phyloP scores from a whole-genome alignment of 2,797 vertebrate genomes.

The Phalloptychus januarius region DNA sequence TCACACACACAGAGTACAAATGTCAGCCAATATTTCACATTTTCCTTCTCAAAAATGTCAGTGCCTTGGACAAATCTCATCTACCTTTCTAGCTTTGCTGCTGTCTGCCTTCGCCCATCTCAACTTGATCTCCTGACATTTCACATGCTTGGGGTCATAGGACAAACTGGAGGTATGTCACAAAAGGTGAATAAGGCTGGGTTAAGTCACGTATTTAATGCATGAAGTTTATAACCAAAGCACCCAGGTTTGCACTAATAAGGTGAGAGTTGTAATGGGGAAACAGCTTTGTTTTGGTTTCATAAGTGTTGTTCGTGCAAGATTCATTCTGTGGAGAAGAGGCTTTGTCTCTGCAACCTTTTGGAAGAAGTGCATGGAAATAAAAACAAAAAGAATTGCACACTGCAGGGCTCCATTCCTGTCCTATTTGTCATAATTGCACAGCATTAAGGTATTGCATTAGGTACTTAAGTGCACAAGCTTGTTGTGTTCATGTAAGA shows the following conservation, averaged over 20 bases:
- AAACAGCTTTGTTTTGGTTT: neutral
- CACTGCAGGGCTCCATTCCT: neutral
- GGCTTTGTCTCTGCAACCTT: neutral
- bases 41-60: slow-evolving; percentile 72
- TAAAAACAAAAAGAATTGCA: neutral
- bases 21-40: slow-evolving; percentile 73
- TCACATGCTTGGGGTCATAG: slow-evolving; percentile 52
- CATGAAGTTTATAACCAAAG: slow-evolving; percentile 13
- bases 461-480: neutral
- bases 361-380: neutral
- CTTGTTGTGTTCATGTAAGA: neutral
- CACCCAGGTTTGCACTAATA: neutral
- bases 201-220: neutral
- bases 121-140: slow-evolving; percentile 61
- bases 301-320: neutral
- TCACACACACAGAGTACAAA: slow-evolving; percentile 51
- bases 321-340: neutral
- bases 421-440: neutral
- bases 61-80: slow-evolving; percentile 46
- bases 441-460: neutral
- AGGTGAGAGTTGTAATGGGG: neutral
- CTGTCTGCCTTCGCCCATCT: slow-evolving; percentile 34
- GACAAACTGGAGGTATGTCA: slow-evolving; percentile 44
- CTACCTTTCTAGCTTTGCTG: slow-evolving; percentile 40
- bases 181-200: slow-evolving; percentile 14